phyloP scores from a whole-genome alignment of 2,113 vertebrate genomes.

The Hippoglossus stenolepis region DNA sequence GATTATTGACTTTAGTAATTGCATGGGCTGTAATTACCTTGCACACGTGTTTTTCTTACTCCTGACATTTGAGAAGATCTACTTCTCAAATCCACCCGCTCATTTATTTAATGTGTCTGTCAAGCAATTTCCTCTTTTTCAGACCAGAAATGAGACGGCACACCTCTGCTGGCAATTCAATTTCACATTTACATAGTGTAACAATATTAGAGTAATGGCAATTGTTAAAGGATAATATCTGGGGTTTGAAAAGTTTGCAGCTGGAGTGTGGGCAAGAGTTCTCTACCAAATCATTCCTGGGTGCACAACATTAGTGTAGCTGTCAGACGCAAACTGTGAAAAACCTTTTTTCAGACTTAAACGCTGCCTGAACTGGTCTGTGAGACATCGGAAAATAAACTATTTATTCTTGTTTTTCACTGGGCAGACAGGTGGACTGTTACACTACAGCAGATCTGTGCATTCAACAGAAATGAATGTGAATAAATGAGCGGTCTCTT shows the following conservation, averaged over 20 bases:
- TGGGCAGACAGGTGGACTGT: no score
- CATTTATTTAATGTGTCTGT: constrained; percentile 35
- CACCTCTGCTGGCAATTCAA: constrained; percentile 5
- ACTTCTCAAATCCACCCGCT: background rate
- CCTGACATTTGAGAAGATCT: constrained; percentile 6
- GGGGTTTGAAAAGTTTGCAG: background rate
- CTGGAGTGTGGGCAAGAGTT: background rate
- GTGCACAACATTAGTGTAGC: no score
- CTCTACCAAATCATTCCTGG: no score
- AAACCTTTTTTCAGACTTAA: no score
- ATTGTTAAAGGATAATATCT: constrained; percentile 3
- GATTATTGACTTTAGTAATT: constrained; percentile 43
- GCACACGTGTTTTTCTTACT: constrained; percentile 18
- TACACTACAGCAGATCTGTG: background rate
- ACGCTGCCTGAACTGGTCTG: no score
- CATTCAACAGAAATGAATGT: constrained; percentile 7
- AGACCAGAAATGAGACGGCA: constrained; percentile 3
- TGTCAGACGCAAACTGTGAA: no score
- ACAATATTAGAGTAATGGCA: constrained; percentile 11
- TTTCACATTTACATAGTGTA: constrained; percentile 4
- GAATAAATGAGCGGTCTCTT: no score
- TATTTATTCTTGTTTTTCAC: no score
- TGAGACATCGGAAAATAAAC: no score
- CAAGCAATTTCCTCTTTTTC: constrained; percentile 36
- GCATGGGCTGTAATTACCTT: constrained; percentile 25